These are phyloP conservation scores for Holotrichia oblita DNA, from an alignment of 1,140 invertebrate species.

Conservation along the genomic window DNA sequence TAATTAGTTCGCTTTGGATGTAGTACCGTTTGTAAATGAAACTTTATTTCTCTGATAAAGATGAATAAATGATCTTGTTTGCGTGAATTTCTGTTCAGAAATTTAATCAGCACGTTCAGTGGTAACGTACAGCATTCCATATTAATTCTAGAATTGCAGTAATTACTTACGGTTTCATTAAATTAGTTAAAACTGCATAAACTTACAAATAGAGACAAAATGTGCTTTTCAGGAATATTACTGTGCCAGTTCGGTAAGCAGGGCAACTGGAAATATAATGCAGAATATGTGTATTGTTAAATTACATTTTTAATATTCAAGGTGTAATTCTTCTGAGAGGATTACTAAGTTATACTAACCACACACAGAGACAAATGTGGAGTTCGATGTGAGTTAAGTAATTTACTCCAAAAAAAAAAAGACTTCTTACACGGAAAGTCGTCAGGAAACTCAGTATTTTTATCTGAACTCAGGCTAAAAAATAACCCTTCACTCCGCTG, in stretches of 20 bases:
- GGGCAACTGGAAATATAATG: no score
- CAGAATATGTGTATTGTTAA: no score
- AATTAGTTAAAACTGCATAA: not conserved
- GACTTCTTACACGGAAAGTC: no score
- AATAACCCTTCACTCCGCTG: no score
- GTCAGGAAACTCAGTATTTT: no score
- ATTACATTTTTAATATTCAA: no score
- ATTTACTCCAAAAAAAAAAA: no score
- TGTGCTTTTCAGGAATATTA: not conserved
- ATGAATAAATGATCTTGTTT: not conserved
- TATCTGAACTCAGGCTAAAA: no score
- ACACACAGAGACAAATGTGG: no score
- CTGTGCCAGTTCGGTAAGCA: not conserved
- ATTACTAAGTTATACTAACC: no score
- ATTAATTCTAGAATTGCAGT: not conserved
- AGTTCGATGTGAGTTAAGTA: no score
- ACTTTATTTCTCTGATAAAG: not conserved
- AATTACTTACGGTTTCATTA: not conserved
- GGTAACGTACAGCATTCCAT: not conserved
- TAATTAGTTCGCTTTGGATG: not conserved
- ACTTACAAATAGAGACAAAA: not conserved
- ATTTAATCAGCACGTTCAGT: not conserved
- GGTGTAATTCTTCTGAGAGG: no score
- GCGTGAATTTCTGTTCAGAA: not conserved
- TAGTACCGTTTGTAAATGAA: not conserved